These are phyloP conservation scores for Geopemphigus sp. DNA, from an alignment of 1,140 invertebrate species.

Conservation along the genomic window DNA sequence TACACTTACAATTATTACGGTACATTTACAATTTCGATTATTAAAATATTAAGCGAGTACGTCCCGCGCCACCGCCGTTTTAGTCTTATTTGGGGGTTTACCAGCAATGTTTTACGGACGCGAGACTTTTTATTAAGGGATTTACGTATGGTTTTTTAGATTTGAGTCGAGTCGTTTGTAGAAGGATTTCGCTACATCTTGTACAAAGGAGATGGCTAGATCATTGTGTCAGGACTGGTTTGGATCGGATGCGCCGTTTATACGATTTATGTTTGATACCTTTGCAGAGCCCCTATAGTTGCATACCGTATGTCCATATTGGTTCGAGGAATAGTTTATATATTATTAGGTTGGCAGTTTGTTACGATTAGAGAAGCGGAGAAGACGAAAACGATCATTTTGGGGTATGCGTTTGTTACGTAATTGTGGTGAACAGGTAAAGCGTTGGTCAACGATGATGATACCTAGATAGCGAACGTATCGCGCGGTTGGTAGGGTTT, in stretches of 20 bases:
- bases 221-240: not conserved
- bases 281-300: not conserved
- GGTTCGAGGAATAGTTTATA: too few species aligned
- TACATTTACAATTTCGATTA: too few species aligned
- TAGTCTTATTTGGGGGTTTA: not conserved
- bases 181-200: too few species aligned
- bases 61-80: too few species aligned
- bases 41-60: too few species aligned
- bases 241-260: not conserved
- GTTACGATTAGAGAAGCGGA: not conserved
- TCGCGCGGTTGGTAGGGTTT: not conserved
- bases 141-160: not conserved
- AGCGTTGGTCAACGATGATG: too few species aligned
- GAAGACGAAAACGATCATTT: not conserved
- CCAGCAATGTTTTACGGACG: too few species aligned
- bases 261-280: not conserved
- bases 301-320: too few species aligned
- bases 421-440: not conserved
- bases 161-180: too few species aligned
- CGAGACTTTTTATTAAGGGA: not conserved
- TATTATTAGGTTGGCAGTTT: not conserved
- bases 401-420: too few species aligned
- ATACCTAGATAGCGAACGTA: not conserved
- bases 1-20: too few species aligned
- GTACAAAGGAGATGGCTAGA: not conserved